Conservation (phyloP, 2,888 invertebrate species). For the Adelognathus sp. region DNA sequence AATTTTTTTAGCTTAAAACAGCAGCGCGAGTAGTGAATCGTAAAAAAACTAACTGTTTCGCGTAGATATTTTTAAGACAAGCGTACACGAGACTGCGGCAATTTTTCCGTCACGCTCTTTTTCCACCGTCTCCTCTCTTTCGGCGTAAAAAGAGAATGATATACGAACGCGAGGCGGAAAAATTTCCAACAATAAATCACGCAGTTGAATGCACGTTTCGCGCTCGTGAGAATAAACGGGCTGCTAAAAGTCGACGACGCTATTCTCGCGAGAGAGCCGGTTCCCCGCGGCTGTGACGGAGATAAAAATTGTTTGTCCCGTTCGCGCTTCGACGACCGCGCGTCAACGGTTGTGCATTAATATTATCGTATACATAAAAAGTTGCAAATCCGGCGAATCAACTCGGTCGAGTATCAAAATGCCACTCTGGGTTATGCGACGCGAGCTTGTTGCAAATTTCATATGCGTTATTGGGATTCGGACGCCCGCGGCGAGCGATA, state of each 20-base stretch:
- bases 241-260: not conserved
- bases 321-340: slow-evolving; percentile 17
- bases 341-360: slow-evolving; percentile 15
- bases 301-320: slow-evolving; percentile 17
- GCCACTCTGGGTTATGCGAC: slow-evolving; percentile 1
- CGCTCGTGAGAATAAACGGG: slow-evolving; percentile 6
- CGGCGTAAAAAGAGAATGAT: slow-evolving; percentile 35
- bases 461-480: slow-evolving; percentile 59
- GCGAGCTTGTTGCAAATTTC: slow-evolving; percentile 36
- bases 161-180: slow-evolving; percentile 38
- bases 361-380: slow-evolving; percentile 12
- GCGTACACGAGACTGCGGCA: slow-evolving; percentile 15
- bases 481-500: slow-evolving; percentile 72
- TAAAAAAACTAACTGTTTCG: slow-evolving; percentile 40
- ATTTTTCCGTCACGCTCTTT: slow-evolving; percentile 7
- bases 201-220: slow-evolving; percentile 16
- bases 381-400: slow-evolving; percentile 3
- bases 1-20: slow-evolving; percentile 17
- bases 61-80: slow-evolving; percentile 37
- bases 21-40: slow-evolving; percentile 32
- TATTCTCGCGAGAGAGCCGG: not conserved
- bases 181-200: slow-evolving; percentile 51
- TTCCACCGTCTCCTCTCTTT: not conserved
- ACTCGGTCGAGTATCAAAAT: not conserved
- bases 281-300: slow-evolving; percentile 5